phyloP scores from a whole-genome alignment of 2,888 invertebrate species.

The Ormyrus rosae region DNA sequence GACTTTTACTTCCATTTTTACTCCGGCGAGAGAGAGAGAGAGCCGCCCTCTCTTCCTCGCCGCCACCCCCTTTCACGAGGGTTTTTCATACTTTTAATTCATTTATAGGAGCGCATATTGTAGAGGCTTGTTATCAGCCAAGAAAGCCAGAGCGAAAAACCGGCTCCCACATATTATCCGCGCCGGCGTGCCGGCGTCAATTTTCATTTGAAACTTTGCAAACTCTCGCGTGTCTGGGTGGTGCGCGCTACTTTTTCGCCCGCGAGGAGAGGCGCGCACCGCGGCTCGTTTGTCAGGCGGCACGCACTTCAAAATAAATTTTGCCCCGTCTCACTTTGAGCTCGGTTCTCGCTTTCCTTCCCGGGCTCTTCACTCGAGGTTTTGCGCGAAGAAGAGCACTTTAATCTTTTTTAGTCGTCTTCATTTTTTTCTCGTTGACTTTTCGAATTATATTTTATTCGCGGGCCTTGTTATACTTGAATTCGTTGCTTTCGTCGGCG shows the following conservation, averaged over 20 bases:
- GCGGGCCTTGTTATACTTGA: no score
- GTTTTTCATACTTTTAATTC: constrained; percentile 40
- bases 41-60: background rate
- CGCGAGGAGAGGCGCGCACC: background rate
- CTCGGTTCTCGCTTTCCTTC: no score
- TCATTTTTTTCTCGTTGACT: no score
- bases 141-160: background rate
- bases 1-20: constrained; percentile 13
- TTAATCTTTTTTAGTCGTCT: no score
- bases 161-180: background rate
- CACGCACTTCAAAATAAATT: constrained; percentile 20
- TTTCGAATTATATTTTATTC: no score
- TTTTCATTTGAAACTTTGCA: constrained; percentile 37
- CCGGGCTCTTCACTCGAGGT: no score
- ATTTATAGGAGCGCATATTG: constrained; percentile 15
- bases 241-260: background rate
- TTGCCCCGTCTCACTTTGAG: background rate
- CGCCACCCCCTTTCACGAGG: background rate
- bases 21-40: no score
- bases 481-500: no score
- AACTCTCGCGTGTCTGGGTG: no score
- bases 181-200: background rate
- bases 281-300: background rate
- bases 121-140: background rate
- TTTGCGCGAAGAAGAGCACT: no score